Base-by-base conservation (phyloP, 2,113 vertebrate species). In the Pimephales promelas region DNA sequence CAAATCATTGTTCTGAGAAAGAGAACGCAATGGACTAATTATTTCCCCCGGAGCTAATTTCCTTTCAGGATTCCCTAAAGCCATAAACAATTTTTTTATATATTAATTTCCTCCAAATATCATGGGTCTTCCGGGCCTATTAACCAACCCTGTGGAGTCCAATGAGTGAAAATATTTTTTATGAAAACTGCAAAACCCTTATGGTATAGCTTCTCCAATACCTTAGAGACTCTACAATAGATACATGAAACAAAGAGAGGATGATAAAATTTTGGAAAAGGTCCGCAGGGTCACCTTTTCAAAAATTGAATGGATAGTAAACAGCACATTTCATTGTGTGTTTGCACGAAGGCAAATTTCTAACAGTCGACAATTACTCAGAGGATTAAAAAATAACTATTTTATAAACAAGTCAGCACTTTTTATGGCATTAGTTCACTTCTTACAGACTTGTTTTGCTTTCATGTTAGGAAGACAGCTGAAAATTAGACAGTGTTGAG, bases 231-330 rank as follows among this genome's bases (percentile, higher is more conserved):
- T 28, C 11, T 34, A 62, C 70, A 79, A 85, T 36, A 80, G 43
- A 70, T 20, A 36, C 13, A 80, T 80, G 56, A 70, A 52, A 70
- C 61, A 81, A 66, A 81, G 54, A 52, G 10, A 52, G 16, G 76
- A 73, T 20, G 31, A 80, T 34, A 14, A 26, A 40, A 40, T 34
- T 72, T 61, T 49, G 26, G 62, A 54, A 68, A 24, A 74, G 45
- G 79, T 85, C 83, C 77, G 4, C n/a, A 64, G 82, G 75, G 82
- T 49, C 66, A 73, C 16, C 20, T 80, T 72, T 80, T 61, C 22
- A 52, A 59, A 56, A 47, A 79, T 47, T 20, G 14, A 62, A 62
- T 80, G 24, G 52, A n/a, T 22, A 47, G 18, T 49, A 52, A 78
- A 62, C 20, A 7, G 34, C 36, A 26, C 75, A 2, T 45, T 81